Conservation (phyloP, 2,113 vertebrate species). For the Cyprinodon tularosa region DNA sequence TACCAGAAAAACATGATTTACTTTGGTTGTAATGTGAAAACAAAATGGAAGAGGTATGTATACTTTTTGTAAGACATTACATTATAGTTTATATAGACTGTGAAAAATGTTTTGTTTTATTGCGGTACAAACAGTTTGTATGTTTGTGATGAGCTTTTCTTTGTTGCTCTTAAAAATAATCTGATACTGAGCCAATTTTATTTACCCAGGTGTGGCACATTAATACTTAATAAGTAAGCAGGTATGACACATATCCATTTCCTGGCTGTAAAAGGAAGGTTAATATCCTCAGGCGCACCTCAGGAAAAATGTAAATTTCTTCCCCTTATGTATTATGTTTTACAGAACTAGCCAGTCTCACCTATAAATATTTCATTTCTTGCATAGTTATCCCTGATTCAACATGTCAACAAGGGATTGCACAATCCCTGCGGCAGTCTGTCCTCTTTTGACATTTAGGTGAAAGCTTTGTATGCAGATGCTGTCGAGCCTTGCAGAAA, state of each 20-base stretch:
- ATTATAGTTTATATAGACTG: too few relatives aligned
- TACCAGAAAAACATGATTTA: too few relatives aligned
- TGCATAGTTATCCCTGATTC: not conserved
- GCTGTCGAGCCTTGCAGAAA: constrained; percentile 13
- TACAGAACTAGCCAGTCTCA: not conserved
- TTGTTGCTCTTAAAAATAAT: too few relatives aligned
- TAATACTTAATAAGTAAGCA: not conserved
- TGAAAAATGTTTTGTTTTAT: too few relatives aligned
- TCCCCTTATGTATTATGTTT: not conserved
- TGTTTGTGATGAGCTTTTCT: too few relatives aligned
- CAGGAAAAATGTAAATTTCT: not conserved
- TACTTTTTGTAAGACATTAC: too few relatives aligned
- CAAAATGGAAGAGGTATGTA: too few relatives aligned
- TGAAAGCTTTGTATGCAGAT: constrained; percentile 43
- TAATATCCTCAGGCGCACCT: not conserved
- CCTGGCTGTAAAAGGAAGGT: not conserved
- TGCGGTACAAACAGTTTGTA: too few relatives aligned
- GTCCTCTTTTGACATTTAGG: not conserved
- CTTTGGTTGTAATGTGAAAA: too few relatives aligned
- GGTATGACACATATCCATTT: not conserved
- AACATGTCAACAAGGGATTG: not conserved
- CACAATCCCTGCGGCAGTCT: not conserved
- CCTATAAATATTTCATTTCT: not conserved
- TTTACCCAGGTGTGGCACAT: too few relatives aligned
- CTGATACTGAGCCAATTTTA: too few relatives aligned